Evolutionary conservation across 1,140 invertebrate species (phyloP).

Genomic region (Zeugodacus cucurbitae): DNA sequence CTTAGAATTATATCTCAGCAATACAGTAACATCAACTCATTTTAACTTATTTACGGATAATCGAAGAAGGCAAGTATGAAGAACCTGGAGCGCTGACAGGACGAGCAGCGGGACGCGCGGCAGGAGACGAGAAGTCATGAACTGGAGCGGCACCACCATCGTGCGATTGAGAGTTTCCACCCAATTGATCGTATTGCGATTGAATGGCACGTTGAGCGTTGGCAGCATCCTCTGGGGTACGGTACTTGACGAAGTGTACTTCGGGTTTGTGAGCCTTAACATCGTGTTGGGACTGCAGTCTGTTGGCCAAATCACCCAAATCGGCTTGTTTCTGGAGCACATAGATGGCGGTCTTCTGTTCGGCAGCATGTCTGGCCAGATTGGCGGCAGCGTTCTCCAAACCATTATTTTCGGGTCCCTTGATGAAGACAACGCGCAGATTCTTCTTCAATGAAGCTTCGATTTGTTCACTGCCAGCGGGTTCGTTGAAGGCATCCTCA

Average conservation of each 20-base stretch:
- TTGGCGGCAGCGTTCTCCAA: constrained; percentile 56
- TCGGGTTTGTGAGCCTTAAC: constrained; percentile 54
- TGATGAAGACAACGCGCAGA: constrained; percentile 59
- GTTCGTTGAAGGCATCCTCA: constrained; percentile 56
- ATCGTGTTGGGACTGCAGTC: constrained; percentile 52
- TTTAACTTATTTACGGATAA: constrained; percentile 13
- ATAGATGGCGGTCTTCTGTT: constrained; percentile 59
- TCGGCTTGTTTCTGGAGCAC: constrained; percentile 60
- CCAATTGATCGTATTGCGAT: constrained; percentile 57
- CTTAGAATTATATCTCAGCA: too few relatives aligned
- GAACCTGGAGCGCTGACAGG: constrained; percentile 44
- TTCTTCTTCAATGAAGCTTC: constrained; percentile 51
- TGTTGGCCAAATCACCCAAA: constrained; percentile 56
- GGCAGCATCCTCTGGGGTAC: constrained; percentile 58
- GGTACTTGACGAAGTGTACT: constrained; percentile 63
- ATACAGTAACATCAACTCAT: too few relatives aligned
- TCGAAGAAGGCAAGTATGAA: constrained; percentile 42
- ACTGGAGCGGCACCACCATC: constrained; percentile 57
- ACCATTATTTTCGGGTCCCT: constrained; percentile 56
- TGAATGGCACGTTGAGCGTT: constrained; percentile 59
- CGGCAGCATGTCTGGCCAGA: constrained; percentile 57
- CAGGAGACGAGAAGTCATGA: constrained; percentile 57
- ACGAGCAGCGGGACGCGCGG: not conserved
- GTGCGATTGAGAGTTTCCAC: constrained; percentile 51
- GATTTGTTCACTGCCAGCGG: constrained; percentile 51